phyloP scores from a whole-genome alignment of 2,888 invertebrate genomes.

The Dione vanillae region DNA sequence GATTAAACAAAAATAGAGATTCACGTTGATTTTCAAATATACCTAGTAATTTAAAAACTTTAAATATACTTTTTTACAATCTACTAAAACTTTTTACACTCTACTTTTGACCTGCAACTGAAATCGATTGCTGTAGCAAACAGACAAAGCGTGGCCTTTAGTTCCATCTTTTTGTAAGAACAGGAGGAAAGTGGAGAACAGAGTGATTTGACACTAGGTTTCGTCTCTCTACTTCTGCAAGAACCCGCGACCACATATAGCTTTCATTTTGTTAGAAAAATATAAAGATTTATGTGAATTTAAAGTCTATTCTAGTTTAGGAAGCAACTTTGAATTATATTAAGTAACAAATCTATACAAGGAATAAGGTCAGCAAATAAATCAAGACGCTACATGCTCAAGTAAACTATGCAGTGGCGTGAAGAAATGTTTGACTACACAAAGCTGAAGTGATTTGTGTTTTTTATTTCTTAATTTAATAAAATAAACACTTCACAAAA shows the following conservation, averaged over 20 bases:
- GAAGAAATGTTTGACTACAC: constrained; percentile 11
- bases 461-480: not conserved
- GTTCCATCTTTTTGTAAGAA: no score
- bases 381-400: constrained; percentile 28
- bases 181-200: not conserved
- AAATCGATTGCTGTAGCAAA: no score
- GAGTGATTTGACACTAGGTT: not conserved
- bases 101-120: no score
- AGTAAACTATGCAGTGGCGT: constrained; percentile 10
- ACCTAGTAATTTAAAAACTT: no score
- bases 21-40: no score
- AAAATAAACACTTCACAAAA: no score
- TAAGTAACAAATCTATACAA: not conserved
- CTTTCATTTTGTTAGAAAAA: not conserved
- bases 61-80: no score
- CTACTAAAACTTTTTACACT: no score
- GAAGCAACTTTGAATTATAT: not conserved
- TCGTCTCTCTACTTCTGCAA: not conserved
- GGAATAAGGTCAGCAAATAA: constrained; percentile 22
- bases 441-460: not conserved
- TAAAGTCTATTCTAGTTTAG: not conserved
- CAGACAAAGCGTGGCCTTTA: no score
- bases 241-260: no score
- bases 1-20: no score
- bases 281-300: not conserved